Percentiles rank a stretch among this genome's conserved stretches.
phyloP scores from a whole-genome alignment of 2,888 invertebrate genomes.

The Mystacides longicornis region DNA sequence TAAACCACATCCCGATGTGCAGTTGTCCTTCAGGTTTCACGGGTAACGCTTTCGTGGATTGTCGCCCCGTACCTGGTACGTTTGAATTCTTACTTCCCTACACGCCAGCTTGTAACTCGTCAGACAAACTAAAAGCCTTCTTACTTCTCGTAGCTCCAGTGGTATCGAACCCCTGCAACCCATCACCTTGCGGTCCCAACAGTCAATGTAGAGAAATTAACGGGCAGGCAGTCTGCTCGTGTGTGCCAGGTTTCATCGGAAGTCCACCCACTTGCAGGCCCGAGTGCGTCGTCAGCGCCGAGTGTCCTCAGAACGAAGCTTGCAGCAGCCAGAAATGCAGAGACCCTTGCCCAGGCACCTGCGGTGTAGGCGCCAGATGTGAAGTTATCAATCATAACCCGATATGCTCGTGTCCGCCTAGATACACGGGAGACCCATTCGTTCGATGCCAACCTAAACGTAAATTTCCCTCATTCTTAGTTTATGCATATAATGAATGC shows the following conservation, averaged over 20 bases:
- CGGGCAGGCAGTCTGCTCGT: slow-evolving; percentile 58
- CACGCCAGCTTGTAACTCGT: too few species aligned
- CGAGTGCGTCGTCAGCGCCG: slow-evolving; percentile 63
- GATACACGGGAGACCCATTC: slow-evolving; percentile 66
- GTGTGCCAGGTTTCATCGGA: slow-evolving; percentile 56
- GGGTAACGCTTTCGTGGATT: slow-evolving; percentile 75
- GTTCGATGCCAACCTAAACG: slow-evolving; percentile 45
- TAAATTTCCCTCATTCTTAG: slow-evolving; percentile 26
- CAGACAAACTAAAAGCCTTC: background rate
- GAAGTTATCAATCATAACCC: slow-evolving; percentile 70
- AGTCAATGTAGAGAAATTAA: slow-evolving; percentile 60
- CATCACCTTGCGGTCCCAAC: slow-evolving; percentile 66
- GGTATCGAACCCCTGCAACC: slow-evolving; percentile 54
- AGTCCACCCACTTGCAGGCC: slow-evolving; percentile 66
- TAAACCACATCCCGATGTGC: slow-evolving; percentile 65
- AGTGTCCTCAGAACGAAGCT: slow-evolving; percentile 59
- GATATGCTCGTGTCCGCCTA: slow-evolving; percentile 58
- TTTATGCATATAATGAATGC: background rate
- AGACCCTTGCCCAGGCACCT: slow-evolving; percentile 68
- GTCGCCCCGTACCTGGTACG: slow-evolving; percentile 39
- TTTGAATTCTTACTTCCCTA: background rate
- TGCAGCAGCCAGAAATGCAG: slow-evolving; percentile 67
- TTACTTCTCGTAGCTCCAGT: slow-evolving; percentile 30
- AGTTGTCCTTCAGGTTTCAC: slow-evolving; percentile 62
- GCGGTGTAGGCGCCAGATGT: slow-evolving; percentile 63